Conservation (phyloP, 2,113 vertebrate species). For the Microtus ochrogaster region DNA sequence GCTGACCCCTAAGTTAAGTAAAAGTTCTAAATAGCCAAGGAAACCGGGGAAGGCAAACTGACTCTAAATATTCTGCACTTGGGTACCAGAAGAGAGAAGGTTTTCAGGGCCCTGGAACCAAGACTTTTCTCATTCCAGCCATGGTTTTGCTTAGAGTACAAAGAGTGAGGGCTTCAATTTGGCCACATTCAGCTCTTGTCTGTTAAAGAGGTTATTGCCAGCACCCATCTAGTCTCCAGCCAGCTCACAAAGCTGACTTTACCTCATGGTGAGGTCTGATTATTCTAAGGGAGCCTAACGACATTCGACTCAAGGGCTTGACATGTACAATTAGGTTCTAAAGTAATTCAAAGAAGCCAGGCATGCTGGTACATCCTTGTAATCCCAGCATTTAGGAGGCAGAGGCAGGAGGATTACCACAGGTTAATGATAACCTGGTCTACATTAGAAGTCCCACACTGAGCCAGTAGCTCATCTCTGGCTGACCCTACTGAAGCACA, state of each 20-base stretch:
- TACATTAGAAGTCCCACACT: background rate
- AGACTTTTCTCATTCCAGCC: background rate
- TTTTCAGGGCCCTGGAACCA: background rate
- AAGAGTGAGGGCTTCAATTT: background rate
- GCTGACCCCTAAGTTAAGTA: conserved; percentile 85
- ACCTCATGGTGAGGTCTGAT: background rate
- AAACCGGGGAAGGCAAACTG: background rate
- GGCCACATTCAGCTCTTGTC: background rate
- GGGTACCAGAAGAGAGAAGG: background rate
- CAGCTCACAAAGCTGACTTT: background rate
- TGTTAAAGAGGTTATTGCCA: background rate
- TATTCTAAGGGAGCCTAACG: conserved; percentile 36
- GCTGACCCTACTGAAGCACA: background rate
- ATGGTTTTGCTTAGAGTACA: background rate
- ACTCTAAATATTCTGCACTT: background rate
- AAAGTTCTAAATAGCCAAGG: conserved; percentile 23
- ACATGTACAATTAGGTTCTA: conserved; percentile 42
- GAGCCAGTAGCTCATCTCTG: background rate
- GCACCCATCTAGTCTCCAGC: background rate
- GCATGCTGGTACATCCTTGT: background rate
- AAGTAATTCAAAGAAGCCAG: conserved; percentile 25
- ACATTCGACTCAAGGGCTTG: conserved; percentile 18
- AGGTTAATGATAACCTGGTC: background rate
- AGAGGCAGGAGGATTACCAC: background rate
- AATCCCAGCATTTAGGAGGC: background rate